Base-by-base conservation (phyloP, 2,797 vertebrate species). In the Pseudotriccus pelzelni region DNA sequence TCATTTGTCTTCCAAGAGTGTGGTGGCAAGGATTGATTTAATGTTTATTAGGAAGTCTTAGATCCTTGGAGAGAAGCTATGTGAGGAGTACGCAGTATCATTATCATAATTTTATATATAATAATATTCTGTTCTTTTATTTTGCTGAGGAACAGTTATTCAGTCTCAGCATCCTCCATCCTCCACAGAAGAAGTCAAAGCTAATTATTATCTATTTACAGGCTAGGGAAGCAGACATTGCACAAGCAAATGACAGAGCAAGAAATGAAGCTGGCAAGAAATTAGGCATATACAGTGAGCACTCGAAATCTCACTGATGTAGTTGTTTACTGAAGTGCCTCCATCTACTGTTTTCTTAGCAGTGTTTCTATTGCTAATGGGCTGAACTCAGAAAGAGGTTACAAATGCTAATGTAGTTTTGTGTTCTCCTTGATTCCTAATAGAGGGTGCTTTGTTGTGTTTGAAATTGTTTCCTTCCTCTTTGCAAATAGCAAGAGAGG, bases 1-100 rank as follows among this genome's bases (percentile, higher is more conserved):
- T 24, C 14, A 62, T 93, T 94, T 95, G 76, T 91, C 69, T 92
- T 94, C 67, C 17, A 70, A 28, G 39, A 77, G 11, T 56, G 41
- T 81, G 21, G 44, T 72, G 59, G 59, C 76, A 91, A 70, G 58
- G 56, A 75, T 82, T 96, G 87, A 92, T 80, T 81, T 89, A 67
- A 70, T 86, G 69, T 92, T 89, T 90, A 25, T 73, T 84, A 68
- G 60, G 59, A 91, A 69, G 52, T 50, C 67, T 84, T 84, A 59
- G 27, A 47, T 93, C 73, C 73, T 82, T 86, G 69, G 82, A 82
- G 84, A 67, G 52, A 79, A 75, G 50, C 63, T 73, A 19, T 58
- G 28, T 86, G 46, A 72, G 47, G 34, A 52, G 7, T 49, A 56
- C 34, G 19, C 58, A 63, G 23, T 74, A 78, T 66, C 55, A 78